Conservation (phyloP, 1,140 invertebrate genomes). For the Panulirus ornatus region DNA sequence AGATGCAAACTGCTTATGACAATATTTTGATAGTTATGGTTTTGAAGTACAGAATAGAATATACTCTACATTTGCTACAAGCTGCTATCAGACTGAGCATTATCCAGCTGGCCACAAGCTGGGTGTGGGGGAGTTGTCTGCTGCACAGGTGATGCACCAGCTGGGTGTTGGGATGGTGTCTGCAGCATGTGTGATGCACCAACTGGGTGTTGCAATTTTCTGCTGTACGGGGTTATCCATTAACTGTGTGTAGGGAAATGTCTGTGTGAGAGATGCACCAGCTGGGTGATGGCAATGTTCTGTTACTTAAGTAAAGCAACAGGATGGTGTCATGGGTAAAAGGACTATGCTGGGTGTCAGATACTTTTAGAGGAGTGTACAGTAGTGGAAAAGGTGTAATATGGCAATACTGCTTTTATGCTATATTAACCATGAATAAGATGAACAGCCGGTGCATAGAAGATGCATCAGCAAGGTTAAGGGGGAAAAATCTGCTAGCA, state of each 20-base stretch:
- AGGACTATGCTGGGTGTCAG: constrained; percentile 27
- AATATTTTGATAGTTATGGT: constrained; percentile 68
- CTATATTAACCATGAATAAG: constrained; percentile 32
- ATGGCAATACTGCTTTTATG: constrained; percentile 25
- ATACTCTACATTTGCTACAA: constrained; percentile 64
- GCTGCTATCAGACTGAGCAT: constrained; percentile 71
- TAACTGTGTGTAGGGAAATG: constrained; percentile 1
- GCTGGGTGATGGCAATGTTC: constrained; percentile 29
- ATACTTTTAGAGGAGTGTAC: constrained; percentile 28
- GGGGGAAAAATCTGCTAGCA: constrained; percentile 11
- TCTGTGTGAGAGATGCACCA: constrained; percentile 6
- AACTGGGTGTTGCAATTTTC: constrained; percentile 19
- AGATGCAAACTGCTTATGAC: constrained; percentile 67
- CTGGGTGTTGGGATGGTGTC: constrained; percentile 19
- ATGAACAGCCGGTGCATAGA: constrained; percentile 22
- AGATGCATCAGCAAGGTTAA: constrained; percentile 26
- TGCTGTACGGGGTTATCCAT: constrained; percentile 2
- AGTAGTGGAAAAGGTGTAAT: constrained; percentile 5
- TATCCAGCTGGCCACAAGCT: constrained; percentile 69
- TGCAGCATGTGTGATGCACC: constrained; percentile 43
- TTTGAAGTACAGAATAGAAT: constrained; percentile 67
- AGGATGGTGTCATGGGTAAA: constrained; percentile 13
- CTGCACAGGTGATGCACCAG: constrained; percentile 36
- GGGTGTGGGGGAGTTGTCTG: constrained; percentile 60
- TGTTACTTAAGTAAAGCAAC: constrained; percentile 28